phyloP scores from a whole-genome alignment of 1,140 invertebrate genomes.

The Leguminivora glycinivorella region DNA sequence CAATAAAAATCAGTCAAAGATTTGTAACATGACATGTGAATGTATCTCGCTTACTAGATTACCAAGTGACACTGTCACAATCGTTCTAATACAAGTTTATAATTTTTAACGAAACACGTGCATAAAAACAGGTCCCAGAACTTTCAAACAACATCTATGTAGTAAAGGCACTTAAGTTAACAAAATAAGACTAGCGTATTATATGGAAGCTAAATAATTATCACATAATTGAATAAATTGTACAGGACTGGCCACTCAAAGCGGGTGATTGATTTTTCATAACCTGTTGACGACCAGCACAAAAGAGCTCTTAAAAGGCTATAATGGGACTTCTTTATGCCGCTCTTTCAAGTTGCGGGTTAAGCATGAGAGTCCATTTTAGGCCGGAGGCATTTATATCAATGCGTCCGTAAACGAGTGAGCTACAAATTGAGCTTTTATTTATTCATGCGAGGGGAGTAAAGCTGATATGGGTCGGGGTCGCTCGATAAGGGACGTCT shows the following conservation, averaged over 20 bases:
- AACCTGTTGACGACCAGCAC: slow-evolving; percentile 44
- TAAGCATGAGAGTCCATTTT: slow-evolving; percentile 51
- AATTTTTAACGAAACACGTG: neutral
- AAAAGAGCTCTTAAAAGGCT: slow-evolving; percentile 29
- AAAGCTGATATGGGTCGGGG: slow-evolving; percentile 73
- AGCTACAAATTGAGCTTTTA: slow-evolving; percentile 76
- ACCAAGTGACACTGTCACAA: too few species aligned
- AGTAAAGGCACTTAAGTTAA: neutral
- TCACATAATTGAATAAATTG: slow-evolving; percentile 46
- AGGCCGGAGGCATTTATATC: slow-evolving; percentile 56
- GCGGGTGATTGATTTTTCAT: slow-evolving; percentile 52
- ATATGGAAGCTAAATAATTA: slow-evolving; percentile 32
- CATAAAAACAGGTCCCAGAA: neutral
- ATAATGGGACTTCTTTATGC: slow-evolving; percentile 36
- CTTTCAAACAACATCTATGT: neutral
- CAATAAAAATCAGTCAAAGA: too few species aligned
- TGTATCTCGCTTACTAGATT: too few species aligned
- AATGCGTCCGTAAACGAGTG: slow-evolving; percentile 62
- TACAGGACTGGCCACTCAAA: slow-evolving; percentile 32
- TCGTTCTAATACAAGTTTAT: too few species aligned
- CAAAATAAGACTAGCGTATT: slow-evolving; percentile 27
- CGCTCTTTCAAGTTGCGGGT: slow-evolving; percentile 39
- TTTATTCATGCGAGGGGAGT: slow-evolving; percentile 74
- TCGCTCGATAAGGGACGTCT: slow-evolving; percentile 68
- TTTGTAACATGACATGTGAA: too few species aligned